A percentile compares a stretch with the other conserved stretches of the same genome.
Conservation (phyloP, 2,797 vertebrate genomes). For the Clarias pachynema region DNA sequence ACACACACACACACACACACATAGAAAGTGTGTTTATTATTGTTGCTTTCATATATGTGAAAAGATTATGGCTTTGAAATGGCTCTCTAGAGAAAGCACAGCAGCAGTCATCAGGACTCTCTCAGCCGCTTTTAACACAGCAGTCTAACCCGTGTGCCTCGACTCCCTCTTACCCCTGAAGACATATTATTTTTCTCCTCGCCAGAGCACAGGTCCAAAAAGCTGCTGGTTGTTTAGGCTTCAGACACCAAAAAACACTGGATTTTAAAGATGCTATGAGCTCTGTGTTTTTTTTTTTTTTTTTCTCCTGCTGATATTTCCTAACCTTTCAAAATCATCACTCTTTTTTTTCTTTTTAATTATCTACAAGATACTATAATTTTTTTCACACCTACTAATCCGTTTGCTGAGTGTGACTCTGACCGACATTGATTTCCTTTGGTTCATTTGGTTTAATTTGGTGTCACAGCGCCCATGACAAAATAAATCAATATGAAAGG, state of each 20-base stretch:
- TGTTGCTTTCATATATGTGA: neutral
- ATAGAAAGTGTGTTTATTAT: neutral
- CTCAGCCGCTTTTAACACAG: neutral
- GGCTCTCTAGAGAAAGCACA: neutral
- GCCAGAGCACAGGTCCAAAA: neutral
- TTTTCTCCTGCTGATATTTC: neutral
- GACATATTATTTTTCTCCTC: neutral
- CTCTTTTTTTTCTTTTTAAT: neutral
- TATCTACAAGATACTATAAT: neutral
- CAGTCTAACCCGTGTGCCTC: neutral
- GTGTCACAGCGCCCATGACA: neutral
- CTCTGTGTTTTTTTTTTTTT: too few species aligned
- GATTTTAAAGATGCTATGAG: neutral
- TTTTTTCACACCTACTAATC: neutral
- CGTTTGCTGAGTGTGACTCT: neutral
- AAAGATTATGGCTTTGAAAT: neutral
- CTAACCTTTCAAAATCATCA: neutral
- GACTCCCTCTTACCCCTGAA: neutral
- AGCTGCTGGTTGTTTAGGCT: neutral
- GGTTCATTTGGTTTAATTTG: neutral
- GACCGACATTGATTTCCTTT: neutral
- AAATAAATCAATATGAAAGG: neutral
- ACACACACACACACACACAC: neutral
- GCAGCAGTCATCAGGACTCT: neutral
- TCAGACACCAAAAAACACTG: neutral